Base-by-base conservation (phyloP, 1,140 invertebrate species). In the Sycophila sp. region DNA sequence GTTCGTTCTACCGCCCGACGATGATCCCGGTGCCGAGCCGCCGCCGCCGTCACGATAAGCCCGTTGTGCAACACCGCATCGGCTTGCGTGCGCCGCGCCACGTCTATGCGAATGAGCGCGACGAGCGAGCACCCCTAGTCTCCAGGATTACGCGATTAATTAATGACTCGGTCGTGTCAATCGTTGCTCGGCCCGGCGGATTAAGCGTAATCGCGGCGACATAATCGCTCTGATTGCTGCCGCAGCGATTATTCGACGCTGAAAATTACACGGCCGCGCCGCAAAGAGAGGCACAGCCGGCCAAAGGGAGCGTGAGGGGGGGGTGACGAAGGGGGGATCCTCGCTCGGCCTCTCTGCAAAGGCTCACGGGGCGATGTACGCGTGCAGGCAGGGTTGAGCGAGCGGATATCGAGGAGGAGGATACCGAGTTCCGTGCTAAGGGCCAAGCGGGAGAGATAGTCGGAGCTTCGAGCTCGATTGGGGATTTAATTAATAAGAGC, bases 141-240 rank as follows among this genome's bases (percentile, higher is more conserved):
- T 36, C 68, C 73, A 68, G 77, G 72, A 80, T 81, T 79, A 80
- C 73, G 74, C 76, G 77, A 80, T 80, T 82, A 82, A 84, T 84
- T 82, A 82, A 83, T 78, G 80, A 80, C 77, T 83, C 72, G 68
- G 73, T 49, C 72, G 74, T 76, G 76, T 80, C 78, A 77, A 80
- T 82, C 75, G 80, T 78, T 80, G 77, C 74, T 73, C 47, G 19
- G 64, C 59, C 51, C 63, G n/a, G 38, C 65, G 72, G 71, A 75
- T 77, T 73, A 76, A 69, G 55, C 65, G 77, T 80, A 81, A 82
- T 83, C 76, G 76, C 74, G 65, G 69, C 75, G 77, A 82, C 79
- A 77, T 80, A 82, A 83, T 82, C 79, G 80, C 77, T 77, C 56
- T 76, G 76, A 81, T 79, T 82, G 75, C 56, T 65, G 69, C 56